Percentiles rank a stretch among this genome's conserved stretches.
These are phyloP conservation scores for Garra rufa DNA, from an alignment of 2,113 vertebrate genomes.

Conservation along the genomic window DNA sequence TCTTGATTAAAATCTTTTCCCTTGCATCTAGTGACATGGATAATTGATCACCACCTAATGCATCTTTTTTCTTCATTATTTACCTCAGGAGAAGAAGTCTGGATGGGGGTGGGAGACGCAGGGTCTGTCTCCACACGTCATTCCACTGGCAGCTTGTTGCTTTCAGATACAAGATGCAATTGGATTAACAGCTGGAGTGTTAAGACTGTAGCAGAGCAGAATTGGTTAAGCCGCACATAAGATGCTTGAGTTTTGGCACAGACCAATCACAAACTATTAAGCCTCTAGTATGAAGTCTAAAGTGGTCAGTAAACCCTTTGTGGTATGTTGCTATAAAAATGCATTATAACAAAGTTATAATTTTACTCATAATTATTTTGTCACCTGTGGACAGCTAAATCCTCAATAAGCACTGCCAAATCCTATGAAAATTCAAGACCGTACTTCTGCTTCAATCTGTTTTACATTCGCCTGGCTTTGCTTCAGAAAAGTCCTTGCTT, in stretches of 20 bases:
- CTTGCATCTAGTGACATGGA: constrained; percentile 76
- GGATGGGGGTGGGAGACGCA: constrained; percentile 45
- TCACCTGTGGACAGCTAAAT: neutral
- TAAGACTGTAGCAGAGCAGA: constrained; percentile 46
- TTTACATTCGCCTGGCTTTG: neutral
- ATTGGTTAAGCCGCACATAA: constrained; percentile 42
- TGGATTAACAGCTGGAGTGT: constrained; percentile 68
- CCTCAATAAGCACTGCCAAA: neutral
- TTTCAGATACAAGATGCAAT: constrained; percentile 65
- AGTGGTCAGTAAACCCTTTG: no score
- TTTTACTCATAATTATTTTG: neutral
- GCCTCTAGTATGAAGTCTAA: no score
- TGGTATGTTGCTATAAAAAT: neutral
- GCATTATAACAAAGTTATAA: neutral
- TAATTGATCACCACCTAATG: constrained; percentile 77
- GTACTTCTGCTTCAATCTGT: constrained; percentile 21
- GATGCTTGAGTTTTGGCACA: no score
- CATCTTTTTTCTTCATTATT: constrained; percentile 74
- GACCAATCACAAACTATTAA: no score
- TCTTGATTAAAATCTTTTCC: constrained; percentile 45
- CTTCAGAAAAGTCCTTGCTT: constrained; percentile 14
- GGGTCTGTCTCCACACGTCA: constrained; percentile 53
- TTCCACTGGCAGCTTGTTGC: constrained; percentile 65
- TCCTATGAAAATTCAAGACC: constrained; percentile 4
- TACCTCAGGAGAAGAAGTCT: constrained; percentile 63